phyloP scores from a whole-genome alignment of 2,797 vertebrate genomes.

The Periparus ater region DNA sequence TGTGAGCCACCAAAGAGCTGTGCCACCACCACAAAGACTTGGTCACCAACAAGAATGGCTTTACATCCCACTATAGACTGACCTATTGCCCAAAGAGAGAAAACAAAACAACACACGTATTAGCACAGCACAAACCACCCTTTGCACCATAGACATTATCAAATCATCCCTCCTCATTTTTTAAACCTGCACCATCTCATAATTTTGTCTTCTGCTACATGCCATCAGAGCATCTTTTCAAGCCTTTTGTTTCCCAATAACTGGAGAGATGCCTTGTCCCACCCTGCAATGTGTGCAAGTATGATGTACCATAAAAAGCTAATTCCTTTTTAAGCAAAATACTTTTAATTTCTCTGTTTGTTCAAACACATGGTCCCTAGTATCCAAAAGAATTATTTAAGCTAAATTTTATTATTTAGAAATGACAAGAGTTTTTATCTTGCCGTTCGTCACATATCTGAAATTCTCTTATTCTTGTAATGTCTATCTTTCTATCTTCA shows the following conservation, averaged over 20 bases:
- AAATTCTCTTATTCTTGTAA: background rate
- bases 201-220: background rate
- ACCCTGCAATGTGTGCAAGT: background rate
- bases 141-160: background rate
- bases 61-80: slow-evolving; percentile 98
- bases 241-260: background rate
- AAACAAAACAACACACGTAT: background rate
- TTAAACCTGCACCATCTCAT: background rate
- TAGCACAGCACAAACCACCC: background rate
- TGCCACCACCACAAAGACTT: slow-evolving; percentile 96
- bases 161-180: background rate
- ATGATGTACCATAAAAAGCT: background rate
- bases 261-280: background rate
- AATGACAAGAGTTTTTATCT: background rate
- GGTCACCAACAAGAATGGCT: slow-evolving; percentile 90
- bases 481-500: background rate
- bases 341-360: background rate
- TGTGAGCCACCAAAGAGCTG: slow-evolving; percentile 98
- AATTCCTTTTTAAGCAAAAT: background rate
- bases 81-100: slow-evolving; percentile 76
- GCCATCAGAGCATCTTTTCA: background rate
- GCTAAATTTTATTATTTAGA: background rate
- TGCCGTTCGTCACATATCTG: background rate
- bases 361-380: background rate
- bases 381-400: background rate